These are phyloP conservation scores for Siniperca chuatsi DNA, from an alignment of 2,113 vertebrate species.

Conservation along the genomic window DNA sequence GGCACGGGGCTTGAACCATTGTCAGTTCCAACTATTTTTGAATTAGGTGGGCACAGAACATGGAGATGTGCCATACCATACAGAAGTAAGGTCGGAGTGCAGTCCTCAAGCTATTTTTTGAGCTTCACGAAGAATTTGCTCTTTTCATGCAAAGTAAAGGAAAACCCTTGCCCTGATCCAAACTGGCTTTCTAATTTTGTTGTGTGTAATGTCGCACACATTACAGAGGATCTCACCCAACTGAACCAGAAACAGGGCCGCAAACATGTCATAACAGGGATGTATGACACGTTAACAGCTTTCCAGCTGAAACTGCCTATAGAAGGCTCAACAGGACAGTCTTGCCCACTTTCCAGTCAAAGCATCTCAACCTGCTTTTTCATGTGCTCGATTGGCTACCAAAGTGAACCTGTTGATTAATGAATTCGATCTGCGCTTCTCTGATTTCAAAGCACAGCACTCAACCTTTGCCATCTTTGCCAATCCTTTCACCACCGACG, in stretches of 20 bases:
- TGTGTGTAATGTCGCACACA: constrained; percentile 9
- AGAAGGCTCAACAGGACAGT: constrained; percentile 32
- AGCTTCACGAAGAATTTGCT: constrained; percentile 30
- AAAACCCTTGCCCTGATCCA: constrained; percentile 25
- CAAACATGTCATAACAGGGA: constrained; percentile 37
- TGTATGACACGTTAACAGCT: constrained; percentile 13
- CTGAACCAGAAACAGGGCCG: constrained; percentile 17
- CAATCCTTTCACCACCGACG: constrained; percentile 32
- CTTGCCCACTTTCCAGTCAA: constrained; percentile 31
- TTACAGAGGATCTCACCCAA: constrained; percentile 25
- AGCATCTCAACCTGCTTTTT: constrained; percentile 29
- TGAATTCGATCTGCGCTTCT: constrained; percentile 42
- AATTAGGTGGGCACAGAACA: neutral
- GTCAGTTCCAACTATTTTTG: constrained; percentile 10
- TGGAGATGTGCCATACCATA: constrained; percentile 1
- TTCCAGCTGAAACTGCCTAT: constrained; percentile 34
- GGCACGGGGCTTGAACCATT: constrained; percentile 10
- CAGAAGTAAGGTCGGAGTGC: constrained; percentile 13
- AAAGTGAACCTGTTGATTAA: constrained; percentile 21
- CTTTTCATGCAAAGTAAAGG: constrained; percentile 39
- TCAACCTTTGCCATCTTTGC: constrained; percentile 30
- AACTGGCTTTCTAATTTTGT: constrained; percentile 25
- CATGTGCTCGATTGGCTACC: constrained; percentile 22
- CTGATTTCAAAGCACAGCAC: constrained; percentile 22
- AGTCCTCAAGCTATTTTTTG: constrained; percentile 24